Conservation (phyloP, 2,113 vertebrate species). For the human region DNA sequence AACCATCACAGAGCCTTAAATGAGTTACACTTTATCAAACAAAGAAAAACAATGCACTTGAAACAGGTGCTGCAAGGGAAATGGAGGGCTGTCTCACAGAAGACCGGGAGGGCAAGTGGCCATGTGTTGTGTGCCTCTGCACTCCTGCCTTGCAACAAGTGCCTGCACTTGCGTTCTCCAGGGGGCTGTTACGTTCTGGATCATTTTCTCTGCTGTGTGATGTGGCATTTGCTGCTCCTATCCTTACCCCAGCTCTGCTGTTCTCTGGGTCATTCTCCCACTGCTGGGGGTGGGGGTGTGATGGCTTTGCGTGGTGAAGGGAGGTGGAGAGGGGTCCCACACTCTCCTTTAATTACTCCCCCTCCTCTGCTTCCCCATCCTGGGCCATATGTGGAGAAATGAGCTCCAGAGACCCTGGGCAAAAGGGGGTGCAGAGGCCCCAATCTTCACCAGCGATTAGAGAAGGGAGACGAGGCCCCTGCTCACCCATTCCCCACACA, state of each 20-base stretch:
- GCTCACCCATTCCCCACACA: fast-evolving
- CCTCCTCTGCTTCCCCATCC: neutral
- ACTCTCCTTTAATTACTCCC: neutral
- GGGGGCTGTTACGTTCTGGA: neutral
- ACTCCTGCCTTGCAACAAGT: neutral
- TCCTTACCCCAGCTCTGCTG: neutral
- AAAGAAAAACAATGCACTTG: slow-evolving; percentile 79
- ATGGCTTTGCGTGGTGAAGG: neutral
- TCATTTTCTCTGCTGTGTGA: neutral
- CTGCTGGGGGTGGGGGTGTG: neutral
- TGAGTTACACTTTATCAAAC: slow-evolving; percentile 78
- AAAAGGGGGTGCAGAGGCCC: neutral
- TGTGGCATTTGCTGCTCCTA: neutral
- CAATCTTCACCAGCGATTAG: fast-evolving
- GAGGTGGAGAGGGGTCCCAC: neutral
- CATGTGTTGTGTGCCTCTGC: neutral
- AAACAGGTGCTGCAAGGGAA: slow-evolving; percentile 53
- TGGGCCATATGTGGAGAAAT: neutral
- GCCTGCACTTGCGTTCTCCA: neutral
- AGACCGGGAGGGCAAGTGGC: neutral
- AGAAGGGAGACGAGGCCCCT: neutral
- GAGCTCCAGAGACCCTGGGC: neutral
- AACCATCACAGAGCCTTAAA: slow-evolving; percentile 75
- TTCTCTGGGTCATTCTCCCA: neutral
- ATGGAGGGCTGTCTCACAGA: slow-evolving; percentile 46